Evolutionary conservation across 2,797 vertebrate genomes (phyloP).

Genomic region (Huso huso): DNA sequence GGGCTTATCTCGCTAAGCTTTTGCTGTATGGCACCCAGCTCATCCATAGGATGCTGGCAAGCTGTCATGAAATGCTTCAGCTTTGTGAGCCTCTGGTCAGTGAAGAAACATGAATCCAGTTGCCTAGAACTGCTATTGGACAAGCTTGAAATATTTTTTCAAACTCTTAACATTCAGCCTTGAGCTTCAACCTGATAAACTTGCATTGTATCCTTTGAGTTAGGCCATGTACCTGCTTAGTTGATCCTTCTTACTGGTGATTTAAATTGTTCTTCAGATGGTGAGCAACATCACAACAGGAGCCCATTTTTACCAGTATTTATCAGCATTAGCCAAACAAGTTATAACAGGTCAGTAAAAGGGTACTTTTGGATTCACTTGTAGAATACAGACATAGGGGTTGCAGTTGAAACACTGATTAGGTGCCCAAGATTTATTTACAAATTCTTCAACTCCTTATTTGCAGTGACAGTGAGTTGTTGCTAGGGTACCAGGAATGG

Average conservation of each 20-base stretch:
- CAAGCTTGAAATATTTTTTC: slow-evolving; percentile 45
- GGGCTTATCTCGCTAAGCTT: slow-evolving; percentile 9
- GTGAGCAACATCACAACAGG: neutral
- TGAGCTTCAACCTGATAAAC: slow-evolving; percentile 43
- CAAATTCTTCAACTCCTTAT: too few species aligned
- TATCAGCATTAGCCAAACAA: too few species aligned
- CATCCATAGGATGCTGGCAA: neutral
- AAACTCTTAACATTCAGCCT: slow-evolving; percentile 59
- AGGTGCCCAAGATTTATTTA: too few species aligned
- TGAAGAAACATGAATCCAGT: slow-evolving; percentile 37
- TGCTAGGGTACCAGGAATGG: too few species aligned
- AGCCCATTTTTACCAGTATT: neutral
- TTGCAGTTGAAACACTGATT: too few species aligned
- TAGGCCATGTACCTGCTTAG: slow-evolving; percentile 45
- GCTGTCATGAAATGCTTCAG: slow-evolving; percentile 39
- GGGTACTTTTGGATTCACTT: too few species aligned
- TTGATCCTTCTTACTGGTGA: slow-evolving; percentile 64
- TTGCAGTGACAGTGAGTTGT: too few species aligned
- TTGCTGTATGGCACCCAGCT: slow-evolving; percentile 2
- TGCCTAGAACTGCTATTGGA: slow-evolving; percentile 50
- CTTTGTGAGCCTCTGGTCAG: slow-evolving; percentile 38
- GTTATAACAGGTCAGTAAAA: too few species aligned
- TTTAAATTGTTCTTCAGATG: slow-evolving; percentile 47
- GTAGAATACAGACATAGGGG: too few species aligned
- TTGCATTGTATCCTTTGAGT: slow-evolving; percentile 48